Evolutionary conservation across 2,113 vertebrate species (phyloP), one percentile per base, ranked within the genome.

Genomic region (Halcyon malimbica): DNA sequence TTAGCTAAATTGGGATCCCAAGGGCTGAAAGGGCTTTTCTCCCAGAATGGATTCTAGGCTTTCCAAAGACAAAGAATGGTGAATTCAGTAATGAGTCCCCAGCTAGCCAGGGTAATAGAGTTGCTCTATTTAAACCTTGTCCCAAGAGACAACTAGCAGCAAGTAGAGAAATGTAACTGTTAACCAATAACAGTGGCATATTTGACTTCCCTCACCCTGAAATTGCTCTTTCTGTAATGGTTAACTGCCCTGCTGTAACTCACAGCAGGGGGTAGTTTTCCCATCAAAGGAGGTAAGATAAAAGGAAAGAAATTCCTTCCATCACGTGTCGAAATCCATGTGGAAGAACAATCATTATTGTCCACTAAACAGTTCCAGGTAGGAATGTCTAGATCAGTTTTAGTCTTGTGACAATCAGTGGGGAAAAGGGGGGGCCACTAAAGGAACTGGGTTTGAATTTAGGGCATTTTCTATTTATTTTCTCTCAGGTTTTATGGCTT

Each of bases 201-300:
- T 97, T 94, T 96, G 88, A 94, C 91, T 94, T 84, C 83, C 65
- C 69, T 96, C 86, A 79, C 62, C 46, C 94, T 62, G 68, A 91
- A 95, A 96, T 95, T 91, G 85, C 80, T 93, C 62, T 73, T 85
- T 95, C 54, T 96, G 93, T 97, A 98, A 97, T 98, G 93, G 93
- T 98, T 98, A 97, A 98, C 97, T 79, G 87, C 89, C 60, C 46
- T 90, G 84, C 70, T 78, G 73, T 75, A 92, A 93, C 56, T 96
- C 97, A 60, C 97, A 96, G 96, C 95, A 95, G 97, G 97, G 93
- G 70, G 19, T 24, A 62, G 54, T 69, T 93, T 89, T 74, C 28
- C 64, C 85, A 63, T 94, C 89, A 87, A 54, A 85, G 77, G 70
- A 97, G 37, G 68, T 42, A 83, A 95, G 93, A 96, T 89, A 94